These are phyloP conservation scores for Macquaria australasica DNA, from an alignment of 2,113 vertebrate genomes.

Conservation along the genomic window DNA sequence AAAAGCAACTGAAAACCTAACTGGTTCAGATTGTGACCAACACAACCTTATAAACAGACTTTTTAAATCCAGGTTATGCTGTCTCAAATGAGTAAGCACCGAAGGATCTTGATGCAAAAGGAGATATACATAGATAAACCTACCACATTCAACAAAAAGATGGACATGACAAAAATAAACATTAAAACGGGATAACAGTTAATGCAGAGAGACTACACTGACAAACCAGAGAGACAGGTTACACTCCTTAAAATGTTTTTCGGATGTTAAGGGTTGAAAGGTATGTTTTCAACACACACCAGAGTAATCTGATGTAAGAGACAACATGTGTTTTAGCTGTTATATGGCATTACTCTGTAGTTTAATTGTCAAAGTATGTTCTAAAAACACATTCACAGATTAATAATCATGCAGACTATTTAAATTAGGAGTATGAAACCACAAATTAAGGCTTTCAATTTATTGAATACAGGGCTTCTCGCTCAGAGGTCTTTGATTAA, in stretches of 20 bases:
- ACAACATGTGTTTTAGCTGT: neutral
- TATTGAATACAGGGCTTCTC: neutral
- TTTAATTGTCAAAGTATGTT: neutral
- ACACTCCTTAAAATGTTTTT: neutral
- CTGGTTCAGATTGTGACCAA: neutral
- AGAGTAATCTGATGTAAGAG: neutral
- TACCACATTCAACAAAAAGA: neutral
- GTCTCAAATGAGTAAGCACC: neutral
- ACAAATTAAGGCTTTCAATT: neutral
- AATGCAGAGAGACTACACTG: neutral
- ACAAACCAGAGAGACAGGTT: neutral
- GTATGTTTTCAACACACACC: neutral
- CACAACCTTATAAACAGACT: neutral
- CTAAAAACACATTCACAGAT: neutral
- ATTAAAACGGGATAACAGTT: neutral
- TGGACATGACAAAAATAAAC: neutral
- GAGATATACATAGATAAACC: neutral
- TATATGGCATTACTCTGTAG: neutral
- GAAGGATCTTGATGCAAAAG: too few relatives aligned
- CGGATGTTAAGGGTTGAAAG: neutral
- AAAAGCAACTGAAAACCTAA: neutral
- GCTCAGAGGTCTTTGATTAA: neutral
- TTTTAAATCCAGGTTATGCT: neutral
- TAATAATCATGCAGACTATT: neutral
- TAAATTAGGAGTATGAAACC: neutral